phyloP scores from a whole-genome alignment of 2,888 invertebrate genomes.

The Phyto melanocephala region DNA sequence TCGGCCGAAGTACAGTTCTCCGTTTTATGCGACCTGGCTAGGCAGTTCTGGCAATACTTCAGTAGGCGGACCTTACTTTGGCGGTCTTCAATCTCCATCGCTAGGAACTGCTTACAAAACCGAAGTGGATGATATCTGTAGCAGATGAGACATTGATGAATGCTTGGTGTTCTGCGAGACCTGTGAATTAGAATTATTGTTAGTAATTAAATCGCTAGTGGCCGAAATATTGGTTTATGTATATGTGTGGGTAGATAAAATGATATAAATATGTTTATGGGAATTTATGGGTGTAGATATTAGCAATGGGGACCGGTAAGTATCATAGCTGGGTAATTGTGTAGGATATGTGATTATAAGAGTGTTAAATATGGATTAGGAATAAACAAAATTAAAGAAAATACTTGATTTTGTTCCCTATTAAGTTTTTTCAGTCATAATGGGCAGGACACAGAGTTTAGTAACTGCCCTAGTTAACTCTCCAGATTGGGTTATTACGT shows the following conservation, averaged over 20 bases:
- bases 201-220: background rate
- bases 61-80: background rate
- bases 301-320: background rate
- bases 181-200: background rate
- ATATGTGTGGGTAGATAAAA: background rate
- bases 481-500: too few relatives aligned
- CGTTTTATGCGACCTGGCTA: background rate
- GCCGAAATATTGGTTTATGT: background rate
- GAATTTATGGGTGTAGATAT: background rate
- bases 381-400: too few relatives aligned
- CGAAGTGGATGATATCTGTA: background rate
- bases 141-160: background rate
- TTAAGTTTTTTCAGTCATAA: background rate
- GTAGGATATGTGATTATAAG: too few relatives aligned
- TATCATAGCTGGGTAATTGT: background rate
- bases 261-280: background rate
- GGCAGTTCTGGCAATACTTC: background rate
- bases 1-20: too few relatives aligned
- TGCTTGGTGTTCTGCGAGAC: background rate
- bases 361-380: too few relatives aligned
- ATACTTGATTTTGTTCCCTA: background rate
- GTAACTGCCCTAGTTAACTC: background rate
- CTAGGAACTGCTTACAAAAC: background rate
- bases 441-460: slow-evolving; percentile 3
- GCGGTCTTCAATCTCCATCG: background rate